Base-by-base conservation (phyloP, 2,888 invertebrate species). In the Dasypogon diadema region DNA sequence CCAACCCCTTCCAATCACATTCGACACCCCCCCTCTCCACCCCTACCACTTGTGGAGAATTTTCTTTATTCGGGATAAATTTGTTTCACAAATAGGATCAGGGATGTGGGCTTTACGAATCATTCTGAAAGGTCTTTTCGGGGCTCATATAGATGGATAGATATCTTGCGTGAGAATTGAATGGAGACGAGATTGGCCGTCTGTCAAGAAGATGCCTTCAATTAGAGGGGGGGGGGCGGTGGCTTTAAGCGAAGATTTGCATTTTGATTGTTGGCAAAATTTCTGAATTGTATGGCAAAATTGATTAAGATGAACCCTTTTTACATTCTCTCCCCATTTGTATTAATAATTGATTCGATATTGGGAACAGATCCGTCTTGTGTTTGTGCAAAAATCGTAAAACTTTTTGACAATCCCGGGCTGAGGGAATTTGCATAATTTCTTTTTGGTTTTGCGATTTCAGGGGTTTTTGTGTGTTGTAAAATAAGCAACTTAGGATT, bases 31-130 rank as follows among this genome's bases (percentile, higher is more conserved):
- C 42, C 6, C 2, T 12, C 8, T 12, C 12, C 42, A 42, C 2
- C 6, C 42, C 42, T 1, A 8, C 10, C 1, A 42, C 12, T 42
- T 42, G 12, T 42, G 42, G 12, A 42, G 42, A 42, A 42, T 42
- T 42, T 42, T 42, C 42, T 42, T 42, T 42, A 42, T 42, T 42
- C n/a, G 2, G 12, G 6, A 3, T 2, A 60, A 37, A 60, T 60
- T 60, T 60, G 37, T 60, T 60, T 37, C 60, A 60, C 60, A 60
- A 60, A 60, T 60, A 60, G 60, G 60, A 60, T 60, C 34, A 60
- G 60, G 26, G 34, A 37, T 60, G 34, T 60, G 37, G 60, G 60
- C 37, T 34, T 18, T 34, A n/a, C 60, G 34, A 60, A 60, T 60
- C 60, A 60, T 34, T 60, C n/a, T 30, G 60, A 37, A 24, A 55